These are phyloP conservation scores for Idris sp. DNA, from an alignment of 1,140 invertebrate species.

Conservation along the genomic window DNA sequence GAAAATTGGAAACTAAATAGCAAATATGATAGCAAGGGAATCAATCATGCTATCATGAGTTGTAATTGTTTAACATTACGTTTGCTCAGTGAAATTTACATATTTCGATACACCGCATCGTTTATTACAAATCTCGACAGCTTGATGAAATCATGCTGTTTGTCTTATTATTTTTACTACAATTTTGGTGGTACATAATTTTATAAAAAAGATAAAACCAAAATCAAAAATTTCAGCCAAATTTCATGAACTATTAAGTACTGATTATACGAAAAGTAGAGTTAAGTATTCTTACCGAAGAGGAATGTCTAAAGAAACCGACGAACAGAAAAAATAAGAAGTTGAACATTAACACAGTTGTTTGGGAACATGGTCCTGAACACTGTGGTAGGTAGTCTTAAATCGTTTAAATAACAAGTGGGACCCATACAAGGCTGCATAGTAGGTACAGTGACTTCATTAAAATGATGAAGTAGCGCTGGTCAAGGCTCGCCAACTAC, in stretches of 20 bases:
- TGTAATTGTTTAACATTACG: constrained; percentile 33
- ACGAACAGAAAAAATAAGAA: constrained; percentile 10
- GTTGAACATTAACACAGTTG: background rate
- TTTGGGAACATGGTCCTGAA: constrained; percentile 14
- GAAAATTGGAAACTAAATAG: background rate
- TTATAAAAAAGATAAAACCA: too few relatives aligned
- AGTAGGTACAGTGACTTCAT: constrained; percentile 53
- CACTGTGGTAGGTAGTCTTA: constrained; percentile 42
- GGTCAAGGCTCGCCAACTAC: constrained; percentile 17
- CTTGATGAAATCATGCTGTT: constrained; percentile 33
- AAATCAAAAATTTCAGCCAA: too few relatives aligned
- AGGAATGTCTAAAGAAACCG: too few relatives aligned
- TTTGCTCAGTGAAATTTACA: constrained; percentile 28
- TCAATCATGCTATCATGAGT: constrained; percentile 39
- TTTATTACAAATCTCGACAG: constrained; percentile 30
- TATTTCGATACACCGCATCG: constrained; percentile 23
- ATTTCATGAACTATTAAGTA: too few relatives aligned
- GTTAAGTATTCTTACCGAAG: too few relatives aligned
- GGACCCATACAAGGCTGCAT: constrained; percentile 36
- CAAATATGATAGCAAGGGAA: constrained; percentile 14
- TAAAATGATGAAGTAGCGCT: constrained; percentile 46
- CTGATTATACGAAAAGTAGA: too few relatives aligned
- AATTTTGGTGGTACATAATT: too few relatives aligned
- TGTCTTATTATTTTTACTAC: constrained; percentile 19
- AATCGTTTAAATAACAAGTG: constrained; percentile 44